phyloP scores from a whole-genome alignment of 2,113 vertebrate species.

The Sylvicapra grimmia region DNA sequence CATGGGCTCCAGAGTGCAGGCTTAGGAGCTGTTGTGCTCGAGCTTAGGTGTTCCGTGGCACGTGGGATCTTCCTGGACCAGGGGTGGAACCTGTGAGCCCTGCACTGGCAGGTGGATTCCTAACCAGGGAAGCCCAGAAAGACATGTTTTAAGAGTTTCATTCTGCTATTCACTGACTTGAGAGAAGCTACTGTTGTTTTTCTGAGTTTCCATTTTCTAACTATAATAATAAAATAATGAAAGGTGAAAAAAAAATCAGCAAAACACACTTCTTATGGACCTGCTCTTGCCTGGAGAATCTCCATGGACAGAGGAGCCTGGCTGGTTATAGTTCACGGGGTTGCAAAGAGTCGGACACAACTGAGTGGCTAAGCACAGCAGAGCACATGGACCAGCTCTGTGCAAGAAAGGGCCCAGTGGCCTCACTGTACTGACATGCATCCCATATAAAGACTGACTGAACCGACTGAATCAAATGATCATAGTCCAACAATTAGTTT shows the following conservation, averaged over 20 bases:
- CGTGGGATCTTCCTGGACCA: not conserved
- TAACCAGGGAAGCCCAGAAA: not conserved
- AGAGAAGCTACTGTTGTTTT: not conserved
- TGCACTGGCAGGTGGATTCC: not conserved
- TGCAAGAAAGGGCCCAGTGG: not conserved
- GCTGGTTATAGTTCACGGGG: not conserved
- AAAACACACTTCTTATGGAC: not conserved
- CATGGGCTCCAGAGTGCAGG: not conserved
- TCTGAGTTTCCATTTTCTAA: not conserved
- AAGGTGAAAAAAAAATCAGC: not conserved
- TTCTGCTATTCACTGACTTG: not conserved
- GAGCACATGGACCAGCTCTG: not conserved
- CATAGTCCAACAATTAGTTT: not conserved
- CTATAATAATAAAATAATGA: not conserved
- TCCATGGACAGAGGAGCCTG: not conserved
- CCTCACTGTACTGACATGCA: accelerated
- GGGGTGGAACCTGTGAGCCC: not conserved
- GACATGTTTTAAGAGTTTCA: not conserved
- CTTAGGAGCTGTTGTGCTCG: not conserved
- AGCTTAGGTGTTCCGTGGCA: not conserved
- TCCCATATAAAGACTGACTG: accelerated
- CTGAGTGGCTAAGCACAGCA: not conserved
- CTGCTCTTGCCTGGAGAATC: not conserved
- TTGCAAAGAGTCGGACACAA: not conserved
- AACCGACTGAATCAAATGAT: too few species aligned